A percentile compares a stretch with the other conserved stretches of the same genome.
phyloP scores from a whole-genome alignment of 2,888 invertebrate genomes.

The Eupithecia pulchellata region DNA sequence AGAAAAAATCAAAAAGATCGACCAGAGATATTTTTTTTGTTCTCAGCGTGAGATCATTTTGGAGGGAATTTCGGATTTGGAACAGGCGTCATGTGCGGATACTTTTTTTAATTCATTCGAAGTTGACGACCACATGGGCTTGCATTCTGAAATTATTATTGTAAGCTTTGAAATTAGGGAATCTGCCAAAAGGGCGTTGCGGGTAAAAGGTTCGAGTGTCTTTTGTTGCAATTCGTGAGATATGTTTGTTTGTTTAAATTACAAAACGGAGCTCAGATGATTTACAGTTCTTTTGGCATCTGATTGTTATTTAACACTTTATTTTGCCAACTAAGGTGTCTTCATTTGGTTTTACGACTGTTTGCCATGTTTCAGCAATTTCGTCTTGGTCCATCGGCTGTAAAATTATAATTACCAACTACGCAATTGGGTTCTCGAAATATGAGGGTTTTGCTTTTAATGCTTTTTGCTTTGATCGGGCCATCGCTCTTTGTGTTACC shows the following conservation, averaged over 20 bases:
- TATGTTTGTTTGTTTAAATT: constrained; percentile 65
- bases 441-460: too few relatives aligned
- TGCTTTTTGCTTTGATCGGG: background rate
- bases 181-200: constrained; percentile 67
- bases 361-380: constrained; percentile 9
- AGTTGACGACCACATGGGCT: constrained; percentile 49
- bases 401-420: constrained; percentile 2
- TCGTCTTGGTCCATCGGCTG: constrained; percentile 1
- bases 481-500: too few relatives aligned
- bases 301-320: constrained; percentile 23
- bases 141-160: constrained; percentile 65
- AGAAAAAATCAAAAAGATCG: constrained; percentile 75
- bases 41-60: constrained; percentile 83
- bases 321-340: constrained; percentile 19
- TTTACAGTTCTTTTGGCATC: constrained; percentile 20
- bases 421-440: background rate
- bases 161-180: constrained; percentile 58
- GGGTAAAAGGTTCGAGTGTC: constrained; percentile 53
- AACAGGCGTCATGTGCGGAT: constrained; percentile 78
- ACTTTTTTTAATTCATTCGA: constrained; percentile 58
- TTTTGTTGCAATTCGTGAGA: constrained; percentile 54
- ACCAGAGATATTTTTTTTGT: constrained; percentile 67
- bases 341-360: constrained; percentile 9
- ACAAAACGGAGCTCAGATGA: constrained; percentile 51
- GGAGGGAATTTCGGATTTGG: constrained; percentile 80